Percentiles rank a stretch among this genome's conserved stretches.
Evolutionary conservation across 2,888 invertebrate species (phyloP).

Genomic region (Lithophane ornitopus): DNA sequence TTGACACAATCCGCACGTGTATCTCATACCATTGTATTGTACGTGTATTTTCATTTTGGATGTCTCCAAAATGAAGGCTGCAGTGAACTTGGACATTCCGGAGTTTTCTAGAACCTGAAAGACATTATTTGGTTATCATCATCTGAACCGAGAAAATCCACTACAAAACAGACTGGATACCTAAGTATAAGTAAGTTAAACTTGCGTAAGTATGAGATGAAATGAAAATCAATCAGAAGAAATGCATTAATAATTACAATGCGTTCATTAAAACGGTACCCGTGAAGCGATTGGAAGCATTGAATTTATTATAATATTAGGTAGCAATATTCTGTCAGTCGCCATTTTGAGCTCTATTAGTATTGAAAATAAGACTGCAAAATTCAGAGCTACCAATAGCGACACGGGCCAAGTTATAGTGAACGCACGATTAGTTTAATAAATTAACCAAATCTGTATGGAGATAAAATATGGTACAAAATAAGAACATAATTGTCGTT

Average conservation of each 20-base stretch:
- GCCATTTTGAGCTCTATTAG: too few species aligned
- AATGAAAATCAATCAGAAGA: not conserved
- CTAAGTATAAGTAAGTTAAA: slow-evolving; percentile 18
- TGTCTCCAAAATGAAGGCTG: not conserved
- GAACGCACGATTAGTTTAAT: not conserved
- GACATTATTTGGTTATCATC: not conserved
- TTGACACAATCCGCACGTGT: slow-evolving; percentile 23
- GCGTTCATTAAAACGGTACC: too few species aligned
- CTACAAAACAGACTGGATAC: not conserved
- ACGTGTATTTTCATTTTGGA: too few species aligned
- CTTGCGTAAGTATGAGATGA: slow-evolving; percentile 13
- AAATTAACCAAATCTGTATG: not conserved
- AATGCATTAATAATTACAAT: not conserved
- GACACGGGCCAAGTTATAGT: too few species aligned
- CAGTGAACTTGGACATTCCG: not conserved
- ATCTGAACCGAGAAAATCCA: not conserved
- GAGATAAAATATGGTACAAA: not conserved
- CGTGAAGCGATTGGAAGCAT: too few species aligned
- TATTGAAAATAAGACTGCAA: too few species aligned
- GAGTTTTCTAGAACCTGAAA: not conserved
- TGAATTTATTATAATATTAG: too few species aligned
- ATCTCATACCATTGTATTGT: too few species aligned
- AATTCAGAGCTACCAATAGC: too few species aligned
- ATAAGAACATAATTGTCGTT: not conserved
- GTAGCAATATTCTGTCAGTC: too few species aligned